These are phyloP conservation scores for Ophion obscuratus DNA, from an alignment of 2,888 invertebrate genomes.

Conservation along the genomic window DNA sequence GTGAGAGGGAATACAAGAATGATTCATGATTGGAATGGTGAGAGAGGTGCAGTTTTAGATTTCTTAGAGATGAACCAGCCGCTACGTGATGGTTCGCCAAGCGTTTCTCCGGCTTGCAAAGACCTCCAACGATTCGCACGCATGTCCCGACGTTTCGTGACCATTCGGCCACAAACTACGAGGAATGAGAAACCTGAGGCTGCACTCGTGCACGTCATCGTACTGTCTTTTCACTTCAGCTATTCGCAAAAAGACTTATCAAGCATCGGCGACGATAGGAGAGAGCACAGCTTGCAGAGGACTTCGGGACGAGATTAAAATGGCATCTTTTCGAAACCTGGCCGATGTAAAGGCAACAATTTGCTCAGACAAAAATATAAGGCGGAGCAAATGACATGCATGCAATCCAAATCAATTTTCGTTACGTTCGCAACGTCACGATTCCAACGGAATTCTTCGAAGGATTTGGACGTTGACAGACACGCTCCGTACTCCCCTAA, in stretches of 20 bases:
- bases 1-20: conserved; percentile 52
- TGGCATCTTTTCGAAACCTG: background rate
- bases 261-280: background rate
- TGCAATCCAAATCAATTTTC: conserved; percentile 23
- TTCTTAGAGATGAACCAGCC: conserved; percentile 39
- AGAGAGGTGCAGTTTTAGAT: conserved; percentile 53
- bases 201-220: conserved; percentile 43
- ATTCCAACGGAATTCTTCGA: background rate
- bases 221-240: conserved; percentile 1
- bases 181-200: conserved; percentile 75
- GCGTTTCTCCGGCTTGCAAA: conserved; percentile 28
- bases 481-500: conserved; percentile 24
- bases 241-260: background rate
- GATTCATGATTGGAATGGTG: conserved; percentile 73
- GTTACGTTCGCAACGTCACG: conserved; percentile 1
- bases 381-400: background rate
- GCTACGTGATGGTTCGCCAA: conserved; percentile 45
- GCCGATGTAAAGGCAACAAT: background rate
- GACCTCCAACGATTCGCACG: conserved; percentile 39
- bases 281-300: no score
- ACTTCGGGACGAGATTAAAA: background rate
- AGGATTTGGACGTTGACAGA: conserved; percentile 49
- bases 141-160: conserved; percentile 66
- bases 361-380: background rate
- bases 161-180: conserved; percentile 70